Evolutionary conservation across 1,140 invertebrate genomes (phyloP), one percentile per base, ranked within the genome.

Genomic region (Octopus bimaculoides): DNA sequence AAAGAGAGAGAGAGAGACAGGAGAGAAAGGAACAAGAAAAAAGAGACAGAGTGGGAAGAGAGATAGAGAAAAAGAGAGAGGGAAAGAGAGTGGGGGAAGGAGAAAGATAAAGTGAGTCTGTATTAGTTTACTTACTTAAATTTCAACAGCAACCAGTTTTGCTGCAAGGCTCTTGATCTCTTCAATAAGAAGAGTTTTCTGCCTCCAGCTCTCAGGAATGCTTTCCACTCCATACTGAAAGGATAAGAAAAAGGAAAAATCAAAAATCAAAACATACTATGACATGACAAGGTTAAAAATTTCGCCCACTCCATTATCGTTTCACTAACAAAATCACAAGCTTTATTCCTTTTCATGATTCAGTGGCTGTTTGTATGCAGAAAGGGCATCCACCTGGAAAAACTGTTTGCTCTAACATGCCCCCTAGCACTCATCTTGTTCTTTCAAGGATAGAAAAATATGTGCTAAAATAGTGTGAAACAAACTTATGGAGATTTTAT

Each of bases 151-250:
- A 52, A 75, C 77, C 53, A 87, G 81, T 71, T 84, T 77, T 10
- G 84, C 41, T 0, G 86, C 79, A 4, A 86, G 83, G 10, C 84
- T 54, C 1, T 80, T 55, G 20, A 85, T 80, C 79, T 88, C 83
- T 66, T 80, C 56, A 81, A 82, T 86, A 61, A 74, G 81, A 2
- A 81, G 14, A 12, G 87, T 88, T 66, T 83, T 87, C 74, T 83
- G 69, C 54, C 81, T 85, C 86, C 86, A 87, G 54, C 41, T 54
- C 8, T 85, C 82, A 52, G 86, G 86, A 66, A 87, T 85, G 69
- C 79, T 80, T 55, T 82, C 77, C 78, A 87, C n/a, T 55, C 86
- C 85, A 80, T 82, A 80, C 86, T 88, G 82, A 7, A 80, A 41
- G 26, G 26, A 79, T 14, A 80, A 77, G 66, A 52, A 77, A 81